Evolutionary conservation across 1,140 invertebrate species (phyloP).

Genomic region (Agraylea sexmaculata): DNA sequence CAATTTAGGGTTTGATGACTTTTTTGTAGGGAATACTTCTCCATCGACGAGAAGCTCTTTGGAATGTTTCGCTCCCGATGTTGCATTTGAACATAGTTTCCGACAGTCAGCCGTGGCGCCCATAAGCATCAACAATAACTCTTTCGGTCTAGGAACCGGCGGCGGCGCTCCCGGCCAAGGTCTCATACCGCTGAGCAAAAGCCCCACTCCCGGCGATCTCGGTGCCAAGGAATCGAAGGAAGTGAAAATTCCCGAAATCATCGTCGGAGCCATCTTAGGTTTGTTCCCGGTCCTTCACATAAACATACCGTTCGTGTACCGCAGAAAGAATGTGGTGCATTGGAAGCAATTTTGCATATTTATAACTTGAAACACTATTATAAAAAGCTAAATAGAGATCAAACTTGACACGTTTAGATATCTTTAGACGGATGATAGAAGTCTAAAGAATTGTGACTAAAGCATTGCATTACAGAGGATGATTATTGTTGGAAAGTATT

Average conservation of each 20-base stretch:
- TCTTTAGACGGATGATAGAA: too few species aligned
- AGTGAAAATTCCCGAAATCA: constrained; percentile 87
- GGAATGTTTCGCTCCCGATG: constrained; percentile 54
- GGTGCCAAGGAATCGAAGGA: constrained; percentile 69
- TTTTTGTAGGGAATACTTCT: constrained; percentile 43
- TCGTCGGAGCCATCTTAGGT: constrained; percentile 93
- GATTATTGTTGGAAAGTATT: too few species aligned
- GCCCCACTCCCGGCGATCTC: constrained; percentile 67
- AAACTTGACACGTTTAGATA: too few species aligned
- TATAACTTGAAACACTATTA: too few species aligned
- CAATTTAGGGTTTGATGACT: not conserved
- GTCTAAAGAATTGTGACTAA: too few species aligned
- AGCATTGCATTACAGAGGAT: too few species aligned
- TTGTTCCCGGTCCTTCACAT: constrained; percentile 28
- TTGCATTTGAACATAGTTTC: constrained; percentile 58
- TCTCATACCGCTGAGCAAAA: constrained; percentile 74
- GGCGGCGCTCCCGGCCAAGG: constrained; percentile 62
- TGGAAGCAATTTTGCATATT: too few species aligned
- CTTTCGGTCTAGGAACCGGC: constrained; percentile 64
- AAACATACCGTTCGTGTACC: constrained; percentile 2
- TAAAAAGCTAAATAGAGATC: too few species aligned
- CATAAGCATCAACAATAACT: constrained; percentile 63
- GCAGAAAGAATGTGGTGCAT: too few species aligned
- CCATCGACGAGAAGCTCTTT: constrained; percentile 50
- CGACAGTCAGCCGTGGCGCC: constrained; percentile 54